Base-by-base conservation (phyloP, 1,140 invertebrate genomes). In the Ruditapes philippinarum region DNA sequence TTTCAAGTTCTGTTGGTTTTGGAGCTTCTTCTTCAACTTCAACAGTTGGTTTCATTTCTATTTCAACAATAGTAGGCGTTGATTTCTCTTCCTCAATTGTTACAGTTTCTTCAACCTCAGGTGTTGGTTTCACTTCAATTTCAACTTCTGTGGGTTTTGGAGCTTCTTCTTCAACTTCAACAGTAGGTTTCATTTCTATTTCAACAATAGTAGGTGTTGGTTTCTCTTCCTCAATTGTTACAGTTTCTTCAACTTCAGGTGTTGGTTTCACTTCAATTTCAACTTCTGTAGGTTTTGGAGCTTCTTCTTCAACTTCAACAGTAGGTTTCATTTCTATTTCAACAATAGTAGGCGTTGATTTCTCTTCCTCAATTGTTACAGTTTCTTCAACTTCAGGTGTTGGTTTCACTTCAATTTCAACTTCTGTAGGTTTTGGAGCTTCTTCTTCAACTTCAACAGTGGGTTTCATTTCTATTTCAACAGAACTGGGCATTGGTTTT, bases 301-400 rank as follows among this genome's bases (percentile, higher is more conserved):
- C 36, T 28, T 76, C 25, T 28, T 25, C 73, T 76, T 76, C 73
- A 45, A 45, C 73, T 31, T 70, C 65, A 11, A 31, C 4, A 9
- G 65, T 36, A 40, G 70, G 70, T 74, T 40, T 45, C 12, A 42
- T 74, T 74, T 74, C 70, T 42, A 74, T 42, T 7, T 74, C 70
- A n/a, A 74, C 70, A 12, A 5, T 3, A 81, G 31, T 28, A n/a
- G 31, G 17, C 19, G 62, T 9, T 40, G 57, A 4, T 40, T 79
- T 57, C 49, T 81, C 54, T 38, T 36, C 57, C 19, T 57, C 42
- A 49, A 57, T 5, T 81, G 22, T 38, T 36, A 12, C 11, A 1
- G 22, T 25, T 38, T 12, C 28, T 42, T 60, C 22, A 81, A 81
- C 36, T 22, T 57, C 38, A 19, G 33, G 12, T 25, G 31, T 62